Evolutionary conservation across 2,113 vertebrate species (phyloP).

Genomic region (Scolopax mira): DNA sequence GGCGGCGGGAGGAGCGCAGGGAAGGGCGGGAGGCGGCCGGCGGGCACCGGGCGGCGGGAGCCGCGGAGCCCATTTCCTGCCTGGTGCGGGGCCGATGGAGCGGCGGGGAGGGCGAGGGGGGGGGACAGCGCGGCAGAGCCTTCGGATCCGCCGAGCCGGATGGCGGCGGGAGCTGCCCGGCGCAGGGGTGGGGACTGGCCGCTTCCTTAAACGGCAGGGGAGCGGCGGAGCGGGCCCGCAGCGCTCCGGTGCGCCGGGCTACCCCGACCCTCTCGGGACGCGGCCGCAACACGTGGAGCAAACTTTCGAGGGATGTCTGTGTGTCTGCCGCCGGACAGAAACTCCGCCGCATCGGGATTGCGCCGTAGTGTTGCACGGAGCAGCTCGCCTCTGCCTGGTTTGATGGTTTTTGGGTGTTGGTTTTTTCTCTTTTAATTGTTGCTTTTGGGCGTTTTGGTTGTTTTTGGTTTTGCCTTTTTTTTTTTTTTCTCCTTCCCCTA

Average conservation of each 20-base stretch:
- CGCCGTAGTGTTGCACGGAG: neutral
- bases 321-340: neutral
- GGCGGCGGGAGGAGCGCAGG: neutral
- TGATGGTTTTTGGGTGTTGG: neutral
- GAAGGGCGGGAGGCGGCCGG: neutral
- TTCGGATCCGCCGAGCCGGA: neutral
- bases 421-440: neutral
- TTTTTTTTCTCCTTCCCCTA: neutral
- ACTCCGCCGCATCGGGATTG: neutral
- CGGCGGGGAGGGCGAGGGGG: neutral
- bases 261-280: neutral
- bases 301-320: constrained; percentile 59
- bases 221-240: neutral
- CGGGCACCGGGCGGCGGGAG: neutral
- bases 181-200: constrained; percentile 60
- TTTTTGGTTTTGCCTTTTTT: neutral
- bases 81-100: neutral
- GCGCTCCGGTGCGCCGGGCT: neutral
- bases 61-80: neutral
- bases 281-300: constrained; percentile 58
- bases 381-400: constrained; percentile 34
- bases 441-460: neutral
- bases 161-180: constrained; percentile 33
- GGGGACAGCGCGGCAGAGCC: neutral
- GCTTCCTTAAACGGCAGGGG: constrained; percentile 63